Evolutionary conservation across 2,113 vertebrate species (phyloP), one percentile per base, ranked within the genome.

Genomic region (Phainopepla nitens): DNA sequence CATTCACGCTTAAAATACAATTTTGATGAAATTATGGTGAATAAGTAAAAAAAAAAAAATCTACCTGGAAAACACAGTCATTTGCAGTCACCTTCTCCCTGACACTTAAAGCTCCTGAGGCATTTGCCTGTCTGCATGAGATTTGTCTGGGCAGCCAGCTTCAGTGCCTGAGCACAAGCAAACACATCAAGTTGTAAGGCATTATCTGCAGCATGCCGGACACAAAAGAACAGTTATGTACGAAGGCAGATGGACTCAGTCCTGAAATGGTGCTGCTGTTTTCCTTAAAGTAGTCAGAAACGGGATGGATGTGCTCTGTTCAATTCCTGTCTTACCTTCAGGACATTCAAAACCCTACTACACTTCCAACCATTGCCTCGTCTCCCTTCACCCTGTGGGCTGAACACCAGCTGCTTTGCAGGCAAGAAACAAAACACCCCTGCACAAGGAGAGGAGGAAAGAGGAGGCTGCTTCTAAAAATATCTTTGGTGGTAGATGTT

Each of bases 1-100:
- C 53, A 53, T 90, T 80, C 64, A 73, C 44, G 51, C 62, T 90
- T 86, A 82, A 90, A 95, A 92, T 85, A 94, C 88, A 82, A 80
- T 61, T 49, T 69, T 56, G 36, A 61, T 83, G 27, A 73, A 95
- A 88, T 73, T 69, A 58, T 39, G 29, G 35, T 66, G 20, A 7
- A 7, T 39, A 77, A 69, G 9, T 75, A 33, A 4, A 16, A 71
- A 79, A 44, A 76, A n/a, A 68, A 77, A 41, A 39, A 18, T 21
- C 13, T 41, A 86, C 19, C 31, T 45, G 21, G 39, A 73, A 77
- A 90, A 69, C 10, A 64, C 14, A 44, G 53, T 19, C 17, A 90
- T 77, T 86, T 90, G 11, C 72, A 79, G 42, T 83, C 9, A 9
- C 58, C 27, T 90, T 94, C 47, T 77, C 44, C 27, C 35, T 90